Conservation (phyloP, 2,888 invertebrate species). For the Terebella lapidaria region DNA sequence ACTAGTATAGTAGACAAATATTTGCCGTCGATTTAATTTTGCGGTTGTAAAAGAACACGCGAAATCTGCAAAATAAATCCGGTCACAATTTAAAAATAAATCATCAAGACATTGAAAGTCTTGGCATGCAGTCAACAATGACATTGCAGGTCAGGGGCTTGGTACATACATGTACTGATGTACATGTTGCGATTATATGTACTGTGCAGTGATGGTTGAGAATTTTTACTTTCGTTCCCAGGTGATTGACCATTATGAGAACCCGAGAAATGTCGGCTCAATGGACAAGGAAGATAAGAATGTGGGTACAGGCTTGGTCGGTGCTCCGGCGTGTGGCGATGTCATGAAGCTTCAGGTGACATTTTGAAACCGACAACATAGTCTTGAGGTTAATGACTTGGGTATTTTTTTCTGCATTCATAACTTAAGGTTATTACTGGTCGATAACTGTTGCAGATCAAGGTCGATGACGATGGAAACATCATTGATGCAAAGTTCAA, state of each 20-base stretch:
- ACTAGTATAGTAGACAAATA: no score
- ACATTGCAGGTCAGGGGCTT: no score
- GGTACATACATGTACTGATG: no score
- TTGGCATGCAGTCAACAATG: no score
- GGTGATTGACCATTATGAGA: conserved; percentile 99
- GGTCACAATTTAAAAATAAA: no score
- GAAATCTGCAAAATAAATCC: no score
- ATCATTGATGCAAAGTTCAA: conserved; percentile 99
- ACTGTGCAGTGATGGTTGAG: no score
- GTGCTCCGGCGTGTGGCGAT: conserved; percentile 98
- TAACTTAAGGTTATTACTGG: background rate
- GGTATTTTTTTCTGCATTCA: background rate
- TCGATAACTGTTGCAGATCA: no score
- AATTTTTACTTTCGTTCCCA: conserved; percentile 55
- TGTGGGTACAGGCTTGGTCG: conserved; percentile 96
- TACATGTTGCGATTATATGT: no score
- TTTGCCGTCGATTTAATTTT: no score
- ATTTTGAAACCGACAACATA: background rate
- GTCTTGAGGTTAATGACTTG: background rate
- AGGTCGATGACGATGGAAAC: conserved; percentile 90
- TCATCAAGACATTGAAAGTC: no score
- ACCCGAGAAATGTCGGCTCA: conserved; percentile 96
- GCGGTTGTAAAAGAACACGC: no score
- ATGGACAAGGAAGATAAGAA: conserved; percentile 86
- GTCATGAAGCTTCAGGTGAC: conserved; percentile 93